These are phyloP conservation scores for Leucania comma DNA, from an alignment of 2,888 invertebrate species.

Conservation along the genomic window DNA sequence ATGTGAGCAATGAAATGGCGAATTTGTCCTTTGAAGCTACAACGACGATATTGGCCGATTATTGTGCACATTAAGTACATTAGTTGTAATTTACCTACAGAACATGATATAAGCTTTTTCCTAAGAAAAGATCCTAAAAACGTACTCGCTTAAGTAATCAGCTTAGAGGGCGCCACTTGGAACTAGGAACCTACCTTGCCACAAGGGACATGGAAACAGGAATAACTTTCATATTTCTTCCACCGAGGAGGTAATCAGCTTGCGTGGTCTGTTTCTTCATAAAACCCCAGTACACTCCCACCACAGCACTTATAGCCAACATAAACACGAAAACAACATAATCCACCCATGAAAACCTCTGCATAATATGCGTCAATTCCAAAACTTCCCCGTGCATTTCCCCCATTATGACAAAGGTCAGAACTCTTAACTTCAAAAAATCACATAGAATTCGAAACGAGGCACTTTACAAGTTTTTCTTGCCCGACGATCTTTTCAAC, in stretches of 20 bases:
- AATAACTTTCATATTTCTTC: slow-evolving; percentile 95
- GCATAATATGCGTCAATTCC: slow-evolving; percentile 89
- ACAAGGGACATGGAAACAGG: slow-evolving; percentile 96
- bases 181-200: slow-evolving; percentile 92
- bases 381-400: slow-evolving; percentile 80
- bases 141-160: too few species aligned
- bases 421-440: slow-evolving; percentile 18
- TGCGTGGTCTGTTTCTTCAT: slow-evolving; percentile 92
- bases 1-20: too few species aligned
- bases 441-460: slow-evolving; percentile 39
- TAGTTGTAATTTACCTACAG: too few species aligned
- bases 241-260: slow-evolving; percentile 95
- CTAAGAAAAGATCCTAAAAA: not conserved
- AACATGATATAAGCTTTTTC: not conserved
- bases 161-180: not conserved
- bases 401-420: slow-evolving; percentile 70
- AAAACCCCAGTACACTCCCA: slow-evolving; percentile 96
- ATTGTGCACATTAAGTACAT: too few species aligned
- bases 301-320: slow-evolving; percentile 94
- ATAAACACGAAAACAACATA: slow-evolving; percentile 95
- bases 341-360: slow-evolving; percentile 93
- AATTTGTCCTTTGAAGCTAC: too few species aligned
- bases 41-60: too few species aligned
- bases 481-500: not conserved
- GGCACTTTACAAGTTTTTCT: slow-evolving; percentile 13